Evolutionary conservation across 2,888 invertebrate species (phyloP).

Genomic region (Onthophagus sagittarius): DNA sequence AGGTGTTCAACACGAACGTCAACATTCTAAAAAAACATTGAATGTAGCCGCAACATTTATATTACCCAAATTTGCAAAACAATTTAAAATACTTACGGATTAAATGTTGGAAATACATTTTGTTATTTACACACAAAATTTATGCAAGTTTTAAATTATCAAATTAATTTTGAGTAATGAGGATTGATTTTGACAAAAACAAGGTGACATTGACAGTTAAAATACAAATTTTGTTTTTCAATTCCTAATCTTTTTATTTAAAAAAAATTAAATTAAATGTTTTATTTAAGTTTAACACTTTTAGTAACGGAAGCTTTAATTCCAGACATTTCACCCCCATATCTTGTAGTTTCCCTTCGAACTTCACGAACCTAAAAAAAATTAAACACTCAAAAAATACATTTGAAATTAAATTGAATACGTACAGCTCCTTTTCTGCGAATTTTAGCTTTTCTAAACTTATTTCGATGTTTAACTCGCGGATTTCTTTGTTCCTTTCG

Average conservation of each 20-base stretch:
- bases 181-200: no score
- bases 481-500: slow-evolving; percentile 94
- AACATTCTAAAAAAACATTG: no score
- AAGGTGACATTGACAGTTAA: no score
- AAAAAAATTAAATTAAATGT: background rate
- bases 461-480: slow-evolving; percentile 89
- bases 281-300: slow-evolving; percentile 77
- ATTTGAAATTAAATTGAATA: slow-evolving; percentile 17
- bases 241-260: background rate
- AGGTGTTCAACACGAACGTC: no score
- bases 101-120: no score
- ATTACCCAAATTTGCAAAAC: no score
- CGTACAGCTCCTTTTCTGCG: slow-evolving; percentile 87
- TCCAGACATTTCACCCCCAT: slow-evolving; percentile 91
- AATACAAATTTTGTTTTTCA: no score
- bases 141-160: no score
- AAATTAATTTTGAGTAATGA: no score
- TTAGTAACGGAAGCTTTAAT: slow-evolving; percentile 87
- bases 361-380: slow-evolving; percentile 65
- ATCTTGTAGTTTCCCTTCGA: slow-evolving; percentile 74
- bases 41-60: no score
- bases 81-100: no score
- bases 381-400: background rate
- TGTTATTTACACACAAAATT: no score
- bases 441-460: slow-evolving; percentile 88